Base-by-base conservation (phyloP, 2,888 invertebrate species). In the Acrobasis consociella region DNA sequence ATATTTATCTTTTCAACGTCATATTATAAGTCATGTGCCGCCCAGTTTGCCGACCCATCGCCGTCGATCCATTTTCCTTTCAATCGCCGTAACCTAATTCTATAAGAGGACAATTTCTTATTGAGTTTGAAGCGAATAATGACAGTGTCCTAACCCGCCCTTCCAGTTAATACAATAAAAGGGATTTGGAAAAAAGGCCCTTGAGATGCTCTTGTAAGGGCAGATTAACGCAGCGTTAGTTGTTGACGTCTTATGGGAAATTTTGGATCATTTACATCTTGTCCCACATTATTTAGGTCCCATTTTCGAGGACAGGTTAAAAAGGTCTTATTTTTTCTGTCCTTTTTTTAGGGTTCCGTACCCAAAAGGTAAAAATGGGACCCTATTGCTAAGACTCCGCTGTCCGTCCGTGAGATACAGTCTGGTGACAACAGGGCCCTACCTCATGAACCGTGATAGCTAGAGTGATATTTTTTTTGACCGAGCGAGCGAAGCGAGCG, bases 81-180 rank as follows among this genome's bases (percentile, higher is more conserved):
- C 38, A 63, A 50, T 49, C 56, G 49, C 22, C 22, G 50, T 50
- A 62, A 62, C 58, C 58, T 62, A 62, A 58, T 62, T 58, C 42
- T 58, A 58, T 60, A 38, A 62, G 55, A 55, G 62, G 62, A 62
- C 64, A 63, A 72, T 72, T 66, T 63, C 69, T 65, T 71, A 73
- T 69, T 70, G 71, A 72, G 67, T 71, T 65, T 64, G 67, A 72
- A 74, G 72, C 71, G 65, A 79, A 76, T 78, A 78, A 77, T 71
- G 74, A 70, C 71, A 70, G 66, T 69, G 66, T 71, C 70, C 68
- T 65, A 50, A 69, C 69, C 67, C 68, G 66, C 67, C 67, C 66
- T 58, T 64, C 74, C 74, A 75, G 78, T 81, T 85, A 83, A 82
- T 85, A 83, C 83, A 83, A 83, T 82, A 82, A 80, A 78, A 78